Conservation (phyloP, 2,888 invertebrate genomes). For the Subacronicta megacephala region DNA sequence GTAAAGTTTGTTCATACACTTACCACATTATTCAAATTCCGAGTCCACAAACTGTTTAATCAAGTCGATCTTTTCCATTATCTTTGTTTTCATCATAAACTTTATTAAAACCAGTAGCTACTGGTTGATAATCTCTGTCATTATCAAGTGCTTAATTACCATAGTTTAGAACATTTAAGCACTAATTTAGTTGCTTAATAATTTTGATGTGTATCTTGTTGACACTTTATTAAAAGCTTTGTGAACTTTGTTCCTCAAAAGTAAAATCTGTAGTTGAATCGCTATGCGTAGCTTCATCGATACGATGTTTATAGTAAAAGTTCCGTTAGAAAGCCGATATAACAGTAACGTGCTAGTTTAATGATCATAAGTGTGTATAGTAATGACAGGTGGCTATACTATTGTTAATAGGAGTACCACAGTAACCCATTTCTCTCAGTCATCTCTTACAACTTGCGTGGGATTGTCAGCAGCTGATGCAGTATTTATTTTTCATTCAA, state of each 20-base stretch:
- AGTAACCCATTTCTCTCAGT: conserved; percentile 50
- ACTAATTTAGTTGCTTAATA: conserved; percentile 28
- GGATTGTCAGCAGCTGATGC: conserved; percentile 40
- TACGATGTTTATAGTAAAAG: conserved; percentile 12
- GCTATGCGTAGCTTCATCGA: conserved; percentile 7
- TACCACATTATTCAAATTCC: conserved; percentile 24
- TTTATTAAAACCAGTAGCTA: conserved; percentile 45
- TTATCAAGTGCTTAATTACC: conserved; percentile 47
- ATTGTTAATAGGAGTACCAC: conserved; percentile 36
- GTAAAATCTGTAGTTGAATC: neutral
- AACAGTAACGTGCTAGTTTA: conserved; percentile 34
- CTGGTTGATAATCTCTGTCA: conserved; percentile 40
- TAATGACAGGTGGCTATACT: conserved; percentile 45
- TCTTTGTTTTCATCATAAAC: conserved; percentile 49
- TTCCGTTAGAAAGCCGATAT: conserved; percentile 29
- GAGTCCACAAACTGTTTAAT: conserved; percentile 44
- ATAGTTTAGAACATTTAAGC: conserved; percentile 34
- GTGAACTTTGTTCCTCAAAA: neutral
- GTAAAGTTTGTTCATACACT: conserved; percentile 18
- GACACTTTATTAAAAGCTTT: conserved; percentile 21
- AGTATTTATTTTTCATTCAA: conserved; percentile 19
- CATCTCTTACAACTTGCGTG: conserved; percentile 42
- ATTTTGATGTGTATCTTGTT: conserved; percentile 36
- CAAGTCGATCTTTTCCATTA: conserved; percentile 37
- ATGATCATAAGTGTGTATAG: conserved; percentile 43